Base-by-base conservation (phyloP, 1,140 invertebrate species). In the Halictus rubicundus region DNA sequence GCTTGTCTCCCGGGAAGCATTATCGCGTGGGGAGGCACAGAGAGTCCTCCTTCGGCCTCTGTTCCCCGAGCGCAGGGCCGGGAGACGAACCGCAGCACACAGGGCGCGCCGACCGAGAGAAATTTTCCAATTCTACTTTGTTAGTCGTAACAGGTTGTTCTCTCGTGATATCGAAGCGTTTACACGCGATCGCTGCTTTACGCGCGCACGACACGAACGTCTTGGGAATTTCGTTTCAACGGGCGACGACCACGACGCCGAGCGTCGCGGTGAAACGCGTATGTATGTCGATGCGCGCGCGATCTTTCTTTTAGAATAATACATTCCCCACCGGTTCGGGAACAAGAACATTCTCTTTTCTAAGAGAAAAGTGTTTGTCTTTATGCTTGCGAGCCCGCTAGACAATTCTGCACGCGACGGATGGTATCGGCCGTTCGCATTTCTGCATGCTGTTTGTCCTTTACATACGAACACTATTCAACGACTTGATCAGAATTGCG, bases 101-200 rank as follows among this genome's bases (percentile, higher is more conserved):
- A 14, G 42, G 7, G 12, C 27, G 16, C 2, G 1, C 21, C 25
- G 64, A 66, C 46, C 57, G 59, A 42, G 59, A 42, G 69, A 72
- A 72, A 78, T 72, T 78, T 78, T 78, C 69, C 76, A 64, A 78
- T 78, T 70, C 59, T 37, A 78, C 76, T 78, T 72, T 72, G 76
- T 78, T 72, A 72, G 59, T 78, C 59, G 76, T 78, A 71, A 71
- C 68, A 54, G 59, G 60, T 78, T 72, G 68, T 72, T 72, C 37
- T 64, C 76, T 72, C 68, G 76, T 42, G 68, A 64, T 70, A 78
- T 78, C 76, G 76, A 64, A 65, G 2, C 68, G 46, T 64, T 78
- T 72, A 72, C 76, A 78, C 42, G 76, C 76, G 76, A 78, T 78
- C 60, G 46, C 52, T 64, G 60, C 60, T 72, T 72, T 57, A 46